Evolutionary conservation across 2,888 invertebrate species (phyloP), one percentile per base, ranked within the genome.

Genomic region (Automeris io): DNA sequence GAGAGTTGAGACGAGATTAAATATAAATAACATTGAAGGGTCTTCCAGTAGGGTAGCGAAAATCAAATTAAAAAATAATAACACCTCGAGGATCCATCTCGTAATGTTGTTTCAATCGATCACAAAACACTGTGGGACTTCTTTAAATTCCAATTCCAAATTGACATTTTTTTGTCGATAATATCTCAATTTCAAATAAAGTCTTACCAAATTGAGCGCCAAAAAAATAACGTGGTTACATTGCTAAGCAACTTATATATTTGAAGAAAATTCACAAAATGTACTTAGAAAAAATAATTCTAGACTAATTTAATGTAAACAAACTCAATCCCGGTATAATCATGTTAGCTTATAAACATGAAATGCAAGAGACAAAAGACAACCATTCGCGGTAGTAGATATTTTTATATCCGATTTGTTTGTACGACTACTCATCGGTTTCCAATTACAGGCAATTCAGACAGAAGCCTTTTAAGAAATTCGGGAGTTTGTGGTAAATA

Each of bases 11-110:
- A 26, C 26, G 16, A 61, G 74, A 77, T 78, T 67, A 74, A 73
- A 79, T 70, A 76, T 70, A 74, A 77, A 77, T 72, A 75, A 58
- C 61, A 59, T 57, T 37, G 49, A 53, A 65, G 61, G 66, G 63
- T 54, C 50, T 40, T 48, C 47, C 43, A 49, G 67, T 68, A 71
- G 59, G 52, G 26, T 26, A 13, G 26, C 52, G 51, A 33, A 48
- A 65, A 72, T 69, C 52, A 51, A 71, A 76, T 76, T 73, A 73
- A 72, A 73, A 72, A 73, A 70, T 71, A 72, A 72, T 64, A 69
- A 60, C 49, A 43, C 43, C 41, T 45, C 40, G 46, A 35, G 49
- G 47, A 50, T 43, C 44, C 26, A 16, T 12, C 16, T 16, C 16
- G 16, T 13, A 35, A 53, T 59, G 51, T 60, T 51, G 39, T 43